Evolutionary conservation across 2,797 vertebrate genomes (phyloP).

Genomic region (Benthosema pterotum): DNA sequence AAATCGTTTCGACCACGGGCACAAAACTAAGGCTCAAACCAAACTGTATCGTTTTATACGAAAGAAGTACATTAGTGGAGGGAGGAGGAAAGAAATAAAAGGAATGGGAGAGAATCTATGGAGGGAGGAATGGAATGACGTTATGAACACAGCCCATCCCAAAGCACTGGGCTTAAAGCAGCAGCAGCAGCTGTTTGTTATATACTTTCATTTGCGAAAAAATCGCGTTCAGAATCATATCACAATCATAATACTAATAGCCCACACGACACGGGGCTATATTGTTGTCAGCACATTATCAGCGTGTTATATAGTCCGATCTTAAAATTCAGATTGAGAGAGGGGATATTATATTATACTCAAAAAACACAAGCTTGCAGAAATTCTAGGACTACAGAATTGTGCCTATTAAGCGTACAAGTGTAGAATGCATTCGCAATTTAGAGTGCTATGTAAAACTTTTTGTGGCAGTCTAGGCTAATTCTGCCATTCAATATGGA

Average conservation of each 20-base stretch:
- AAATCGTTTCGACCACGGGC: slow-evolving; percentile 39
- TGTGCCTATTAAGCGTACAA: no score
- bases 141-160: slow-evolving; percentile 61
- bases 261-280: no score
- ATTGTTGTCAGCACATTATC: background rate
- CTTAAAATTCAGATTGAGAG: background rate
- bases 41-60: slow-evolving; percentile 35
- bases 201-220: background rate
- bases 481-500: no score
- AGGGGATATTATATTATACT: background rate
- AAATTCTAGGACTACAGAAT: background rate
- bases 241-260: no score
- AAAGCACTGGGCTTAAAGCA: slow-evolving; percentile 59
- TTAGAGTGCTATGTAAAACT: no score
- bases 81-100: slow-evolving; percentile 51
- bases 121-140: slow-evolving; percentile 57
- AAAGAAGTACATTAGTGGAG: slow-evolving; percentile 22
- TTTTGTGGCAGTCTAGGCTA: no score
- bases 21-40: slow-evolving; percentile 21
- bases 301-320: background rate
- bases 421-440: no score
- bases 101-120: slow-evolving; percentile 12
- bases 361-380: background rate
- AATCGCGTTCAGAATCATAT: no score
- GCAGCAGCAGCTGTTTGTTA: slow-evolving; percentile 53